Conservation (phyloP, 2,797 vertebrate species). For the Cryptoprocta ferox region DNA sequence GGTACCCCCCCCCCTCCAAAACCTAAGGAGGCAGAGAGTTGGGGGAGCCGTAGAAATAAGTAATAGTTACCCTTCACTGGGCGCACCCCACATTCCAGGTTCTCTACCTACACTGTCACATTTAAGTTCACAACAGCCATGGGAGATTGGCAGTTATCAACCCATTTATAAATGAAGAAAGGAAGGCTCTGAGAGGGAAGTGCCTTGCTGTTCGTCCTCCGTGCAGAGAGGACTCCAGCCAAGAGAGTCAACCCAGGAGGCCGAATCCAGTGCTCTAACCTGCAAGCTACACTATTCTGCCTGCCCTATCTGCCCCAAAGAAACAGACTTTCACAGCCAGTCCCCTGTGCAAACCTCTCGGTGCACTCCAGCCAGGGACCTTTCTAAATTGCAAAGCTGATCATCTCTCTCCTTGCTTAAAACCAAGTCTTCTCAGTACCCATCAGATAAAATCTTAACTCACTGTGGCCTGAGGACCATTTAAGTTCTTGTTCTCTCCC, state of each 20-base stretch:
- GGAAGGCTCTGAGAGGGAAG: background rate
- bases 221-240: background rate
- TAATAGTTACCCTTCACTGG: background rate
- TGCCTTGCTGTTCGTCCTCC: background rate
- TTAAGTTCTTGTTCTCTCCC: background rate
- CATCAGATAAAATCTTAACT: background rate
- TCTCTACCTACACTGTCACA: background rate
- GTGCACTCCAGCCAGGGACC: background rate
- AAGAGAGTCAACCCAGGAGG: background rate
- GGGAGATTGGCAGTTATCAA: background rate
- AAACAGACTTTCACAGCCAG: background rate
- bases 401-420: background rate
- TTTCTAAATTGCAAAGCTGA: background rate
- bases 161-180: background rate
- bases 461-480: background rate
- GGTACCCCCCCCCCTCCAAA: background rate
- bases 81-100: background rate
- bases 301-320: no score
- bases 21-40: background rate
- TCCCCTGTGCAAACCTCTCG: background rate
- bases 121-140: background rate
- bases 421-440: background rate
- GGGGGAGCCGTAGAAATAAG: background rate
- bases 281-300: background rate
- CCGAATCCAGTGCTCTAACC: background rate